Percentiles rank a stretch among this genome's conserved stretches.
Conservation (phyloP, 2,113 vertebrate genomes). For the Solea senegalensis region DNA sequence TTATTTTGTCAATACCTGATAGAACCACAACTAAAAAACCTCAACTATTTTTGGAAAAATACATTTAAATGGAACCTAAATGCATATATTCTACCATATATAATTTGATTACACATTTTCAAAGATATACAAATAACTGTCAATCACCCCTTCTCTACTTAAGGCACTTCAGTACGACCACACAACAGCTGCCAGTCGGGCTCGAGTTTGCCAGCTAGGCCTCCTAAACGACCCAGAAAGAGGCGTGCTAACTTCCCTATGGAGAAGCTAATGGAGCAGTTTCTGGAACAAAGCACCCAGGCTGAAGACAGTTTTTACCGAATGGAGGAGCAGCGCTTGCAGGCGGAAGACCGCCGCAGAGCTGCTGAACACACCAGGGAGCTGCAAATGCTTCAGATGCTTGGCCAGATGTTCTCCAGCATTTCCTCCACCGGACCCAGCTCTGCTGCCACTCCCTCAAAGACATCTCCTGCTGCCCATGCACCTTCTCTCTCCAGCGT, state of each 20-base stretch:
- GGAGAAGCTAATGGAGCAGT: conserved; percentile 92
- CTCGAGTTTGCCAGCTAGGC: conserved; percentile 62
- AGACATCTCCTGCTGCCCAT: conserved; percentile 66
- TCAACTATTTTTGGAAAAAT: too few species aligned
- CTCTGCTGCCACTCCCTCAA: conserved; percentile 54
- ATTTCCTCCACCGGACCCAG: conserved; percentile 79
- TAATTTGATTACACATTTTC: background rate
- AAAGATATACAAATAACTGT: background rate
- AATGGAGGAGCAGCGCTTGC: conserved; percentile 88
- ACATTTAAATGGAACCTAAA: too few species aligned
- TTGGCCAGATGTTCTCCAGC: conserved; percentile 89
- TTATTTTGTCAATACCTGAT: too few species aligned
- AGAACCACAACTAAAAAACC: too few species aligned
- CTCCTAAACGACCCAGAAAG: conserved; percentile 84
- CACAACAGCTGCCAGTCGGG: conserved; percentile 70
- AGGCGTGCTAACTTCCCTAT: conserved; percentile 83
- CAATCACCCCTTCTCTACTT: background rate
- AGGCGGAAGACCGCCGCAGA: conserved; percentile 87
- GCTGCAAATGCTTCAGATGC: conserved; percentile 92
- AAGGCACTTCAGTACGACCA: conserved; percentile 71
- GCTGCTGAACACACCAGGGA: conserved; percentile 88
- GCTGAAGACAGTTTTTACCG: conserved; percentile 89
- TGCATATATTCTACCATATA: background rate
- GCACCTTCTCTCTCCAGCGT: conserved; percentile 45
- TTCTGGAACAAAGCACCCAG: conserved; percentile 89